These are phyloP conservation scores for Pristionchus exspectatus DNA, from an alignment of 2,888 invertebrate species.

Conservation along the genomic window DNA sequence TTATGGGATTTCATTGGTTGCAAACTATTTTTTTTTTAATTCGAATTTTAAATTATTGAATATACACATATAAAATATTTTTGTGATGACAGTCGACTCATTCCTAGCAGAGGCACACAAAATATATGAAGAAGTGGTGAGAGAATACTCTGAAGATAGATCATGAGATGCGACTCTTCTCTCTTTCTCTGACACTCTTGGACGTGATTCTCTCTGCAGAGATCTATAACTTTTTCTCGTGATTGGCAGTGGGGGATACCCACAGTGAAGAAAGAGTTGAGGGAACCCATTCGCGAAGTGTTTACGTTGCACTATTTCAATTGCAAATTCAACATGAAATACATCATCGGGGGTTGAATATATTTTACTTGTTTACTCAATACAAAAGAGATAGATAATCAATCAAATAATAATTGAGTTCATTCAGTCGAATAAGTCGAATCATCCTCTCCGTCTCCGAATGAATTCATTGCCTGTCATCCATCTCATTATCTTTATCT, in stretches of 20 bases:
- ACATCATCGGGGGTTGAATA: not conserved
- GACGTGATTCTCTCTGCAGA: constrained; percentile 21
- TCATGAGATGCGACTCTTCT: not conserved
- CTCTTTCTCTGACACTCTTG: not conserved
- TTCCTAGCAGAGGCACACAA: no score
- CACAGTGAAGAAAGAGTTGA: not conserved
- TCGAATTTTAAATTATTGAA: not conserved
- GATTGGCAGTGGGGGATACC: not conserved
- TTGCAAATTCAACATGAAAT: not conserved
- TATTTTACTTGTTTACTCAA: constrained; percentile 18
- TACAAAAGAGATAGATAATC: constrained; percentile 15
- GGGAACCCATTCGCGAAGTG: not conserved
- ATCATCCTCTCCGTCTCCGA: not conserved
- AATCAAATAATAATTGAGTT: not conserved
- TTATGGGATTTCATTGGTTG: not conserved
- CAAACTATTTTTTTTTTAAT: not conserved
- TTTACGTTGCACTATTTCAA: not conserved
- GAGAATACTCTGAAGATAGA: not conserved
- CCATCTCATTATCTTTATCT: not conserved
- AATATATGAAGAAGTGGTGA: not conserved
- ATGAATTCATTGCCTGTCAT: not conserved
- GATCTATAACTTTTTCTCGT: not conserved
- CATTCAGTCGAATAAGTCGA: not conserved
- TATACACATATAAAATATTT: no score
- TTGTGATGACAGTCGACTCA: no score